Conservation (phyloP, 2,888 invertebrate species). For the Drosophila anomalata region DNA sequence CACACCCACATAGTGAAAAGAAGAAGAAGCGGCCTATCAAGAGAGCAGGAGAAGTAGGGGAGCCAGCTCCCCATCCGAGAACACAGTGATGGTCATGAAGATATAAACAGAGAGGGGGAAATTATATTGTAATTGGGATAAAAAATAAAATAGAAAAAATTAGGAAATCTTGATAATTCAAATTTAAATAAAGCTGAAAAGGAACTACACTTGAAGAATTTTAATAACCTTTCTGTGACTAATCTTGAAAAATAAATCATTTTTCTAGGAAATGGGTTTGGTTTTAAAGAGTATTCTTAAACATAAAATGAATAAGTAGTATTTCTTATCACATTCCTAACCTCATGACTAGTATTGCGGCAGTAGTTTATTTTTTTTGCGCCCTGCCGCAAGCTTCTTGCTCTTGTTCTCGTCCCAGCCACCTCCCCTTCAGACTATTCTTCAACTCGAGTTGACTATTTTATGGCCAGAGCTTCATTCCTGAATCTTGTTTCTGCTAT, state of each 20-base stretch:
- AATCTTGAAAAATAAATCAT: neutral
- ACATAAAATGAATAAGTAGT: neutral
- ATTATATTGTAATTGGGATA: neutral
- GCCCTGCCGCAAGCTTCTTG: conserved; percentile 64
- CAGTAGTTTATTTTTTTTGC: conserved; percentile 17
- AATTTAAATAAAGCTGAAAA: too few species aligned
- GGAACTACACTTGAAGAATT: too few species aligned
- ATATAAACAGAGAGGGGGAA: conserved; percentile 36
- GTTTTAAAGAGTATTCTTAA: neutral
- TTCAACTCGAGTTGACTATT: conserved; percentile 52
- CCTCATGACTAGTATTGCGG: conserved; percentile 30
- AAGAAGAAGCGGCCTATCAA: conserved; percentile 28
- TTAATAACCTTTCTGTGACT: neutral
- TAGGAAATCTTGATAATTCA: too few species aligned
- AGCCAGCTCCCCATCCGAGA: conserved; percentile 27
- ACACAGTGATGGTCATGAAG: conserved; percentile 53
- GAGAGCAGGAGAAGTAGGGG: conserved; percentile 49
- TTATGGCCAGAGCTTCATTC: conserved; percentile 42
- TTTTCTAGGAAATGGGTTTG: neutral
- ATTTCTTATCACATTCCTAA: conserved; percentile 2
- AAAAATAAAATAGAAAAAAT: too few species aligned
- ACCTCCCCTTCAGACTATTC: conserved; percentile 11
- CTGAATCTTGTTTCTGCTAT: conserved; percentile 69
- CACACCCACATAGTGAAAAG: conserved; percentile 16
- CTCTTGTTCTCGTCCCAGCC: conserved; percentile 40